These are phyloP conservation scores for Carpatolechia fugitivella DNA, from an alignment of 2,888 invertebrate genomes.

Conservation along the genomic window DNA sequence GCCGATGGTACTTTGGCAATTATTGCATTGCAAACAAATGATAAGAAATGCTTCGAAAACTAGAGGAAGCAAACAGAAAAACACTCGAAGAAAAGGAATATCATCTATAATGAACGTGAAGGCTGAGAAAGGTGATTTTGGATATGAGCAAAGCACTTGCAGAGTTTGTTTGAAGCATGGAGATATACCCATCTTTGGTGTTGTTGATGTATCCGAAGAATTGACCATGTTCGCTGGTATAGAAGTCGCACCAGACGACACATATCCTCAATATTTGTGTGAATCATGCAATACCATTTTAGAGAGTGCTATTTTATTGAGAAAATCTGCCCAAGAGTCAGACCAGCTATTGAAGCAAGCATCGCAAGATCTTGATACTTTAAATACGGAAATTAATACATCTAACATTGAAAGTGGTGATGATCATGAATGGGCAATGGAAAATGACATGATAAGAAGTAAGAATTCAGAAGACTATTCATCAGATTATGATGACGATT, in stretches of 20 bases:
- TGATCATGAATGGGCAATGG: neutral
- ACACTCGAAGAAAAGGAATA: too few species aligned
- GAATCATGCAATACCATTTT: constrained; percentile 49
- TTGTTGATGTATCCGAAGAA: constrained; percentile 42
- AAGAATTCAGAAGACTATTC: constrained; percentile 19
- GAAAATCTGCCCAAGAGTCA: constrained; percentile 59
- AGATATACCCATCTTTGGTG: constrained; percentile 51
- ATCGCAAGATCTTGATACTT: neutral
- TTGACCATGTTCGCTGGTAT: constrained; percentile 48
- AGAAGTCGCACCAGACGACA: constrained; percentile 44
- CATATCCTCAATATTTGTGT: constrained; percentile 58
- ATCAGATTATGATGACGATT: constrained; percentile 15
- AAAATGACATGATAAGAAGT: neutral
- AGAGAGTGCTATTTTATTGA: constrained; percentile 56
- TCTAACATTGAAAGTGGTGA: neutral
- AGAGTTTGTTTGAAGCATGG: constrained; percentile 64
- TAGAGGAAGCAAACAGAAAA: too few species aligned
- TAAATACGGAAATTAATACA: neutral
- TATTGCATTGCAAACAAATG: constrained; percentile 39
- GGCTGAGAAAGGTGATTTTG: constrained; percentile 16
- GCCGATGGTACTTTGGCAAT: constrained; percentile 39
- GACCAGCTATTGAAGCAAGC: neutral
- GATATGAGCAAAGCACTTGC: constrained; percentile 35
- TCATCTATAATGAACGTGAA: constrained; percentile 4
- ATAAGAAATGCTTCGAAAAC: too few species aligned